Base-by-base conservation (phyloP, 92 coral and sea anemone genomes). In the Bergia sp. region DNA sequence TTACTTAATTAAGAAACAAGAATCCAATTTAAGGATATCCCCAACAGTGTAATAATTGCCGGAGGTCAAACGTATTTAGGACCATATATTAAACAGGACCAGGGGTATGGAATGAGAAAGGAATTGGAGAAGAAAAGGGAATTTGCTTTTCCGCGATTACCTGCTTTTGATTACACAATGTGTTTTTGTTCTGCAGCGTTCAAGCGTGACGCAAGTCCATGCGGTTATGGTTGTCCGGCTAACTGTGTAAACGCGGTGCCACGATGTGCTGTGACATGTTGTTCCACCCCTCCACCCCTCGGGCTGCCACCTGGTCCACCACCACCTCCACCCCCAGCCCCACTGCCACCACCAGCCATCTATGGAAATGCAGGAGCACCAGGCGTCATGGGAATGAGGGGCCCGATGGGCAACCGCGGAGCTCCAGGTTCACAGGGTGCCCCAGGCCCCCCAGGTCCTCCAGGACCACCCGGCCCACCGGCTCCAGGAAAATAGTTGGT, bases 391-490 rank as follows among this genome's bases (percentile, higher is more conserved):
- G 87, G 87, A 23, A 18, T 42, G 2, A 45, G 21, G 87, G 87
- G 87, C n/a, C 65, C 79, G 49, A 4, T 40, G n/a, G 87, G 87
- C 21, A 84, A 72, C 65, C 78, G 8, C 2, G 87, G 87, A 6
- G 6, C 65, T 15, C 78, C 87, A 7, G 87, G 87, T 18, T 0
- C 4, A 16, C 79, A 36, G 3, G 87, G 87, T 74, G 36, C 78
- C 10, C 87, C 87, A 29, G 87, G 87, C 39, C 87, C 79, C 38
- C 87, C 79, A 8, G 87, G 87, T 0, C 87, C 87, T 39, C 87
- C 87, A 3, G 87, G 87, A 5, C 87, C 87, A 23, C 87, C 87
- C 29, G 87, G 87, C 0, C 87, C 87, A 37, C 87, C 87, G 3
- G 87, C 87, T 29, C 44, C 39, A 15, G 79, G 87, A 7, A 84